Base-by-base conservation (phyloP, 2,888 invertebrate species). In the Cecidostiba fungosa region DNA sequence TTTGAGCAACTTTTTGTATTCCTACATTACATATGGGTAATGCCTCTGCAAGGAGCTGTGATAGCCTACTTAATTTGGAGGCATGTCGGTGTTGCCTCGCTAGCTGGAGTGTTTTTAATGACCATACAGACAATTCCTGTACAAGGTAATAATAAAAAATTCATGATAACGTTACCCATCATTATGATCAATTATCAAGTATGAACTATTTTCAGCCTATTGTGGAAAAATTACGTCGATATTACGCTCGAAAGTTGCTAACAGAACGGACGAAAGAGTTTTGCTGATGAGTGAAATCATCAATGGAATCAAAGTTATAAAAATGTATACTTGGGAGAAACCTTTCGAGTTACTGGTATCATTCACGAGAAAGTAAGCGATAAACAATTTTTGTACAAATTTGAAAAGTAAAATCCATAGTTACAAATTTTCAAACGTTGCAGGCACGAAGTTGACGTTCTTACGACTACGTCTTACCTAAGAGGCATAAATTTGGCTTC, bases 311-410 rank as follows among this genome's bases (percentile, higher is more conserved):
- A 95, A 96, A 90, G 96, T 97, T 0, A 97, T 97, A 89, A 98
- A 97, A 94, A 97, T 97, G 97, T 97, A 97, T 90, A 96, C 97
- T 1, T 98, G 97, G 96, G 97, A 98, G 91, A 96, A 95, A 87
- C 96, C 97, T 0, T 97, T 97, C 90, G 95, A 96, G 81, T 94
- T 95, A 84, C 93, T 97, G 0, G 96, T 97, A 2, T 95, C 95
- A 77, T 93, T 94, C 82, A 94, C 96, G 12, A 94, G 97, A 92
- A 95, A 95, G 97, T 97, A 94, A 90, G 93, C 85, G 77, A 82
- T 59, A n/a, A 69, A 14, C 73, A 26, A 73, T 16, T 8, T 85
- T 62, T 19, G 54, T 80, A 36, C 26, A 86, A 29, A 39, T 76
- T 59, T 29, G 77, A 36, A 59, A 73, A 76, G 82, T 19, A 26